Evolutionary conservation across 2,888 invertebrate genomes (phyloP).

Genomic region (Troglohyphantes excavatus): DNA sequence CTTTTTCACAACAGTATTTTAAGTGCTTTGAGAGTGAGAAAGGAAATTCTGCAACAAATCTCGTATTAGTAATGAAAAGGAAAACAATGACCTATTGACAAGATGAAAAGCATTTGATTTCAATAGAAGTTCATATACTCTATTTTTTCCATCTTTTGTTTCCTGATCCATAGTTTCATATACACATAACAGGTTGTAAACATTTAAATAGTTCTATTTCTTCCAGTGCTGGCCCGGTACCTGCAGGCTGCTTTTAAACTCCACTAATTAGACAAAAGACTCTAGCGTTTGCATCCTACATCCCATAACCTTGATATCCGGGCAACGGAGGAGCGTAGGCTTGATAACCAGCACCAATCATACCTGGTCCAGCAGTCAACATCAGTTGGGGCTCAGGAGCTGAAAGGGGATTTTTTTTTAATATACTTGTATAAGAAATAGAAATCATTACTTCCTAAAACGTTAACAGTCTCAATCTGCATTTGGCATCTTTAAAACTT

Average conservation of each 20-base stretch:
- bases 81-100: conserved; percentile 77
- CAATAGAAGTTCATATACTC: conserved; percentile 63
- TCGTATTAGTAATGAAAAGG: conserved; percentile 49
- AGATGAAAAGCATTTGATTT: conserved; percentile 70
- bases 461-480: too few relatives aligned
- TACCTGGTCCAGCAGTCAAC: conserved; percentile 95
- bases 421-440: too few relatives aligned
- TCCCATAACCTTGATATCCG: conserved; percentile 87
- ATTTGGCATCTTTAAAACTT: too few relatives aligned
- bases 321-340: conserved; percentile 83
- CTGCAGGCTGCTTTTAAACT: conserved; percentile 73
- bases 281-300: conserved; percentile 83
- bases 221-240: conserved; percentile 72
- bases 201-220: conserved; percentile 77
- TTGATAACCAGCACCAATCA: conserved; percentile 86
- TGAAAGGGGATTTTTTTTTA: too few relatives aligned
- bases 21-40: conserved; percentile 63
- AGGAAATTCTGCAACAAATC: conserved; percentile 55
- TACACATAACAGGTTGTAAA: conserved; percentile 76
- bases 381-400: conserved; percentile 95
- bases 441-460: too few relatives aligned
- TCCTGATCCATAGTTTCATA: conserved; percentile 73
- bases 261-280: conserved; percentile 70
- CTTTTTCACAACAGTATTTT: conserved; percentile 36
- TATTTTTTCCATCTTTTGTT: conserved; percentile 47